These are phyloP conservation scores for Dasypus novemcinctus DNA, from an alignment of 2,113 vertebrate species.

Conservation along the genomic window DNA sequence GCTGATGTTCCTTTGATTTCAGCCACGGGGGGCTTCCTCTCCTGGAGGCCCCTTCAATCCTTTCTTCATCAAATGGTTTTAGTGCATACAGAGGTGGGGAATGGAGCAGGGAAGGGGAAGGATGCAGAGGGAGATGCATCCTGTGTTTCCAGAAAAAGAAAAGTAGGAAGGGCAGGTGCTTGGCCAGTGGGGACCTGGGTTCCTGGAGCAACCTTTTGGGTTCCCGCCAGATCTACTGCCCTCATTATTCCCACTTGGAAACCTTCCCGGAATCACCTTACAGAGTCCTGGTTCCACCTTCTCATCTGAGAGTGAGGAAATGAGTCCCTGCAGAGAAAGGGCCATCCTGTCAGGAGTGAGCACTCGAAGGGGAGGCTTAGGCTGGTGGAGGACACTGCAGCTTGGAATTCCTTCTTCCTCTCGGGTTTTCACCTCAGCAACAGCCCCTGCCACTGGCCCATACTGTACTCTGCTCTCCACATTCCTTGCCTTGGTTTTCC, in stretches of 20 bases:
- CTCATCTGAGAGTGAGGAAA: rapidly evolving
- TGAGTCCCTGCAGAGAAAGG: not conserved
- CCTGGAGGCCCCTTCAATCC: not conserved
- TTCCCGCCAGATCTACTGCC: not conserved
- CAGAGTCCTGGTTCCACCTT: not conserved
- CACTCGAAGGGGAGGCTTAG: rapidly evolving
- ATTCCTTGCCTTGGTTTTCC: not conserved
- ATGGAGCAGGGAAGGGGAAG: not conserved
- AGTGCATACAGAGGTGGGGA: not conserved
- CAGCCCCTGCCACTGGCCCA: rapidly evolving
- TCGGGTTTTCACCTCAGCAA: not conserved
- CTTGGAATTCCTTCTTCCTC: not conserved
- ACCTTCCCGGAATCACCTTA: not conserved
- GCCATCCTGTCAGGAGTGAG: not conserved
- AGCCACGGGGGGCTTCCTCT: rapidly evolving
- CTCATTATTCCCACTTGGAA: not conserved
- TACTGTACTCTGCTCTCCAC: no score
- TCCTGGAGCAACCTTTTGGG: not conserved
- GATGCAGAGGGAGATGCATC: no score
- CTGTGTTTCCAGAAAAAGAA: not conserved
- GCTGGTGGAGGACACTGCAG: rapidly evolving
- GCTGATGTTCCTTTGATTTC: not conserved
- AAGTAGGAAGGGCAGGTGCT: not conserved
- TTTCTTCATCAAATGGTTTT: not conserved
- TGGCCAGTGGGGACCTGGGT: not conserved